These are phyloP conservation scores for Mongoloraphidia duomilia DNA, from an alignment of 2,888 invertebrate genomes.

Conservation along the genomic window DNA sequence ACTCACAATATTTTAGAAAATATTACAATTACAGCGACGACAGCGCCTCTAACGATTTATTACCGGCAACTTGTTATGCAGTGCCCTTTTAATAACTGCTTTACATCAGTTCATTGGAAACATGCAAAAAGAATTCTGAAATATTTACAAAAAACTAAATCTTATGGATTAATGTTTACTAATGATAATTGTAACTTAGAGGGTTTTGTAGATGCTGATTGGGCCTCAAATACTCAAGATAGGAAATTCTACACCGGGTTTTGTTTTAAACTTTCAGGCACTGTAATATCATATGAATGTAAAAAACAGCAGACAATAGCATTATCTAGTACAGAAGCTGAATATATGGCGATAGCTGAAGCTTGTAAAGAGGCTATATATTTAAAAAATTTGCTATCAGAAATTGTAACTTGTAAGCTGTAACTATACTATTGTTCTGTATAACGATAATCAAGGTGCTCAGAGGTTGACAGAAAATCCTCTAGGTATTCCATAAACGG, in stretches of 20 bases:
- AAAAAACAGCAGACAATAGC: slow-evolving; percentile 21
- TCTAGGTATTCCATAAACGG: slow-evolving; percentile 9
- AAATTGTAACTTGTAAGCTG: slow-evolving; percentile 8
- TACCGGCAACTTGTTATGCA: no score
- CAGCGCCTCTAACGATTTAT: no score
- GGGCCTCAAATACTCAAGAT: slow-evolving; percentile 12
- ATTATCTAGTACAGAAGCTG: slow-evolving; percentile 19
- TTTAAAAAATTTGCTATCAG: slow-evolving; percentile 8
- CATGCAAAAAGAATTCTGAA: slow-evolving; percentile 13
- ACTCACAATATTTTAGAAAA: no score
- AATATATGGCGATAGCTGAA: slow-evolving; percentile 20
- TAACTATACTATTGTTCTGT: slow-evolving; percentile 7
- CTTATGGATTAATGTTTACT: slow-evolving; percentile 12
- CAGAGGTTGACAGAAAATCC: slow-evolving; percentile 11
- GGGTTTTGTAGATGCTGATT: slow-evolving; percentile 18
- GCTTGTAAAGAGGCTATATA: slow-evolving; percentile 15
- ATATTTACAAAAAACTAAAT: slow-evolving; percentile 13
- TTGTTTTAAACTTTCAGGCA: slow-evolving; percentile 16
- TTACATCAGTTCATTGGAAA: slow-evolving; percentile 13
- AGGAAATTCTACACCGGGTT: slow-evolving; percentile 26
- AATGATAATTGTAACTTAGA: slow-evolving; percentile 8
- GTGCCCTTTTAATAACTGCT: no score
- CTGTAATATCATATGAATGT: slow-evolving; percentile 19
- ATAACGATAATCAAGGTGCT: slow-evolving; percentile 15
- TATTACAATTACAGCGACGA: no score